Conservation (phyloP, 2,888 invertebrate genomes). For the Brassicogethes aeneus region DNA sequence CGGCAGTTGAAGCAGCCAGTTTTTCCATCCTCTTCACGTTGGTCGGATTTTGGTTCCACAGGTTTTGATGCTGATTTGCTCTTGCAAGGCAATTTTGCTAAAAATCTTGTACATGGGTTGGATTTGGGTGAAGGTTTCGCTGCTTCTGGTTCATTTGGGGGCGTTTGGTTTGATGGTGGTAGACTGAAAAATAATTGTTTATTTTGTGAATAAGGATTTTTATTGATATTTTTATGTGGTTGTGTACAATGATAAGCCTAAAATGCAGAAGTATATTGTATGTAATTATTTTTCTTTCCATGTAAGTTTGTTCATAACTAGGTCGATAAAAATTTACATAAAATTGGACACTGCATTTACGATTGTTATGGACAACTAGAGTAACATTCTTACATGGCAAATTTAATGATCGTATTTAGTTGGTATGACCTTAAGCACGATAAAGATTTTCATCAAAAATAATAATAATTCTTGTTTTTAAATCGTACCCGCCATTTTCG, state of each 20-base stretch:
- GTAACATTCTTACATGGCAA: background rate
- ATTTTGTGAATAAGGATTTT: too few species aligned
- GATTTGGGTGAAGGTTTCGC: constrained; percentile 21
- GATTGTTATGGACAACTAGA: too few species aligned
- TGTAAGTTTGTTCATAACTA: background rate
- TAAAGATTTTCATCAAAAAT: background rate
- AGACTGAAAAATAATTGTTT: constrained; percentile 21
- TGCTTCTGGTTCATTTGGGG: constrained; percentile 19
- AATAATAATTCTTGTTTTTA: background rate
- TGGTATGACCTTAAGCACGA: background rate
- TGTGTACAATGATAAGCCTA: too few species aligned
- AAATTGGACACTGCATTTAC: too few species aligned
- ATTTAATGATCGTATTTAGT: background rate
- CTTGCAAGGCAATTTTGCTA: constrained; percentile 26
- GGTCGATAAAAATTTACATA: too few species aligned
- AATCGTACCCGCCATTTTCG: constrained; percentile 31
- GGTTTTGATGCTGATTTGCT: constrained; percentile 22
- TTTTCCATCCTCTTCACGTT: constrained; percentile 8
- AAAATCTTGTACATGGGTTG: constrained; percentile 25
- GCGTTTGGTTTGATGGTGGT: constrained; percentile 22
- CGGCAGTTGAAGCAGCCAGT: constrained; percentile 42
- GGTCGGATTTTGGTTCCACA: background rate
- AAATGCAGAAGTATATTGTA: too few species aligned
- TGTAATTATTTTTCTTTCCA: too few species aligned
- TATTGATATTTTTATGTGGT: too few species aligned